These are phyloP conservation scores for Argyrosomus japonicus DNA, from an alignment of 2,113 vertebrate species.

Conservation along the genomic window DNA sequence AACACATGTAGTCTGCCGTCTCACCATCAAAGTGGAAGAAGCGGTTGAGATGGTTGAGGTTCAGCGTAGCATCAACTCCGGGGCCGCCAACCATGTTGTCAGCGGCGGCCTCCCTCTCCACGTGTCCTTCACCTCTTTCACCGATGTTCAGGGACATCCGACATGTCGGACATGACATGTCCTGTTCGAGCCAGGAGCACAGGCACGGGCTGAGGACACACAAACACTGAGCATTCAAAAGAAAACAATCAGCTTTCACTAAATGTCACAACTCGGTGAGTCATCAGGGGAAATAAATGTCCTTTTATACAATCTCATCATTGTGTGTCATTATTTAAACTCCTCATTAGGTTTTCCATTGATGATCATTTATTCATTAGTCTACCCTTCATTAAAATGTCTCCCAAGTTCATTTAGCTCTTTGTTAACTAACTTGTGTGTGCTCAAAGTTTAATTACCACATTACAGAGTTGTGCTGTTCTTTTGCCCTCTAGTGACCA, in stretches of 20 bases:
- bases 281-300: too few relatives aligned
- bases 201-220: constrained; percentile 83
- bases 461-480: neutral
- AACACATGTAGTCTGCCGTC: neutral
- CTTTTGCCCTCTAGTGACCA: neutral
- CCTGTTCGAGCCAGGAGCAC: constrained; percentile 93
- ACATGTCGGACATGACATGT: constrained; percentile 92
- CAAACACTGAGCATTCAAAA: neutral
- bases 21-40: constrained; percentile 12
- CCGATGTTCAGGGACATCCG: constrained; percentile 93
- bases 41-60: neutral
- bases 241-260: neutral
- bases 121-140: constrained; percentile 56
- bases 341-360: neutral
- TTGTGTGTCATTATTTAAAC: neutral
- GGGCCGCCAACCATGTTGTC: neutral
- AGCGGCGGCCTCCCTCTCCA: neutral
- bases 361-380: constrained; percentile 9
- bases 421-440: constrained; percentile 6
- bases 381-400: neutral
- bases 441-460: neutral
- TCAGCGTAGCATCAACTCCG: neutral
- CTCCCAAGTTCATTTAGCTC: constrained; percentile 1
- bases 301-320: too few relatives aligned
- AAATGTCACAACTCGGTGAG: neutral